A percentile compares a stretch with the other conserved stretches of the same genome.
These are phyloP conservation scores for Reticulitermes lucifugus DNA, from an alignment of 2,888 invertebrate species.

Conservation along the genomic window DNA sequence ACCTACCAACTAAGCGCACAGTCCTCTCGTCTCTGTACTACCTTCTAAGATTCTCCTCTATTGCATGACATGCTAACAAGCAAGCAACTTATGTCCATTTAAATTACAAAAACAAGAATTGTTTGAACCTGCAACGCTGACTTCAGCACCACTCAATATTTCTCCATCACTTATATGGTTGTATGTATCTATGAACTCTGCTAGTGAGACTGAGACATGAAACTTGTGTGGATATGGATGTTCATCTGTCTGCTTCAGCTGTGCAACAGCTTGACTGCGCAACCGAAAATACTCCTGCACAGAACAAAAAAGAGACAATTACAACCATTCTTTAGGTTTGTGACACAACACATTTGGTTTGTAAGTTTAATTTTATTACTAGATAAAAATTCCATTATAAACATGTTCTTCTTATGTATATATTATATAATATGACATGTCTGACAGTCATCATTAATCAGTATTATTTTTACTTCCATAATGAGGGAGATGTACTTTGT, in stretches of 20 bases:
- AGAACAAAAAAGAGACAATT: slow-evolving; percentile 48
- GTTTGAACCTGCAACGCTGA: slow-evolving; percentile 79
- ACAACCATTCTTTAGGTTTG: neutral
- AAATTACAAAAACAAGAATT: no score
- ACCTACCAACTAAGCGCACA: no score
- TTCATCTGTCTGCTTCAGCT: slow-evolving; percentile 78
- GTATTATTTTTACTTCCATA: no score
- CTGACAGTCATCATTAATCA: neutral
- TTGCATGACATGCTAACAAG: no score
- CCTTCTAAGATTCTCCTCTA: no score
- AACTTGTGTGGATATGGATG: slow-evolving; percentile 99
- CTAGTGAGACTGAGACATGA: slow-evolving; percentile 88
- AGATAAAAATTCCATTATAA: no score
- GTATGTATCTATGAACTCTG: slow-evolving; percentile 90
- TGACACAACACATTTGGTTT: neutral
- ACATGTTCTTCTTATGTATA: no score
- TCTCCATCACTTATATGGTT: slow-evolving; percentile 77
- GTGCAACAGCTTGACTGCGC: slow-evolving; percentile 82
- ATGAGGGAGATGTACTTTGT: no score
- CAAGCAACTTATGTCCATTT: no score
- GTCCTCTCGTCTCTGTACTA: no score
- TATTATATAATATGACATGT: neutral
- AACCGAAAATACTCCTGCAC: slow-evolving; percentile 86
- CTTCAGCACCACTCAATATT: slow-evolving; percentile 73
- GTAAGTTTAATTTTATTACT: neutral